phyloP scores from a whole-genome alignment of 37 sponge, comb jelly and placozoan species.

The Aphrocallistes beatrix region DNA sequence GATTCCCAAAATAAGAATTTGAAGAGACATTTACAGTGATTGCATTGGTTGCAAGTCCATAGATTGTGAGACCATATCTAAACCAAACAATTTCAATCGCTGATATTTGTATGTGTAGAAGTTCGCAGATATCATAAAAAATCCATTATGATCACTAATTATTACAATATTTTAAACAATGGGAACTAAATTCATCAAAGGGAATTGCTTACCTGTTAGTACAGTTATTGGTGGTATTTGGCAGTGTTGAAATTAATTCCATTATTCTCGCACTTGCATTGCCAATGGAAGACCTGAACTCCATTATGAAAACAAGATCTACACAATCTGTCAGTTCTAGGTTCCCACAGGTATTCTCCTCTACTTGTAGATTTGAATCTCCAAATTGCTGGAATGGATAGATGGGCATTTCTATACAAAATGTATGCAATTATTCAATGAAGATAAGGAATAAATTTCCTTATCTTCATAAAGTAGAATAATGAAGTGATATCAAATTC shows the following conservation, averaged over 20 bases:
- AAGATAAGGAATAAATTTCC: too few species aligned
- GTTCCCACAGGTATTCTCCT: not conserved
- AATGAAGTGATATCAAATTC: too few species aligned
- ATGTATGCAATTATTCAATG: too few species aligned
- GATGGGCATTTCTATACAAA: not conserved
- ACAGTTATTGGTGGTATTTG: not conserved
- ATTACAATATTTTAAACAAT: too few species aligned
- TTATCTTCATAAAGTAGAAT: too few species aligned
- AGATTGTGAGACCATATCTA: not conserved
- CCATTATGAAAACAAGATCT: not conserved
- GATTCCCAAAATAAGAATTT: not conserved
- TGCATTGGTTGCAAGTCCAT: not conserved
- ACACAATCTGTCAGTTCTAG: not conserved
- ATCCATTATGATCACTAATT: too few species aligned
- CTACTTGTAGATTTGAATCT: not conserved
- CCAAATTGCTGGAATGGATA: not conserved
- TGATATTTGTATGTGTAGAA: too few species aligned
- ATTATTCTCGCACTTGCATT: not conserved
- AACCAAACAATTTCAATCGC: too few species aligned
- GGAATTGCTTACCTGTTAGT: not conserved
- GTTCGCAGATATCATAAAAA: too few species aligned
- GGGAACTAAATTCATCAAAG: too few species aligned
- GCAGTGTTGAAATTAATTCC: not conserved
- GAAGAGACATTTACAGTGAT: not conserved
- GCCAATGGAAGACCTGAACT: not conserved